Conservation (phyloP, 2,888 invertebrate genomes). For the Cenopis cana region DNA sequence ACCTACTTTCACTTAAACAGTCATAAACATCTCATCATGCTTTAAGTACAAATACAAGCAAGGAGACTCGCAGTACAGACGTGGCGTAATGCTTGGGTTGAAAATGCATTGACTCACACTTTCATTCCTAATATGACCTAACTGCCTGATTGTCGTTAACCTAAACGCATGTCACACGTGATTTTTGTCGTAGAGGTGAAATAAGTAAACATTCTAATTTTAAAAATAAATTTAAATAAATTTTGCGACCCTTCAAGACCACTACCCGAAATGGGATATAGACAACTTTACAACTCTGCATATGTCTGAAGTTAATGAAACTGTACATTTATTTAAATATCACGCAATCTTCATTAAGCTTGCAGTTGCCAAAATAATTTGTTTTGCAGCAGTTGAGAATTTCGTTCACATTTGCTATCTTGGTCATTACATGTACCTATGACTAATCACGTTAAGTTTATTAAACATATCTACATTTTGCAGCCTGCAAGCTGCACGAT, state of each 20-base stretch:
- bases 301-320: background rate
- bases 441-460: constrained; percentile 18
- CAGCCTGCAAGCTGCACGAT: background rate
- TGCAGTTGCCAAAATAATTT: constrained; percentile 25
- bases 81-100: constrained; percentile 41
- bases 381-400: constrained; percentile 31
- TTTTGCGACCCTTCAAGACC: background rate
- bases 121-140: constrained; percentile 34
- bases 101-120: constrained; percentile 41
- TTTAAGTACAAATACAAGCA: background rate
- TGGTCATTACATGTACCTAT: constrained; percentile 22
- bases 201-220: background rate
- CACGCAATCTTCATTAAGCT: constrained; percentile 28
- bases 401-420: constrained; percentile 25
- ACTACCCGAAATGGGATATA: background rate
- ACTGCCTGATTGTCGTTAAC: constrained; percentile 41
- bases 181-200: constrained; percentile 33
- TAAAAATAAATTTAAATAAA: background rate
- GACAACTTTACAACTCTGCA: background rate
- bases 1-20: background rate
- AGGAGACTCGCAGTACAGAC: constrained; percentile 34
- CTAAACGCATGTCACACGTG: constrained; percentile 35
- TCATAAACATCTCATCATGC: background rate
- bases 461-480: constrained; percentile 6
- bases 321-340: background rate